Conservation (phyloP, 1,140 invertebrate species). For the Phymorhynchus buccinoides region DNA sequence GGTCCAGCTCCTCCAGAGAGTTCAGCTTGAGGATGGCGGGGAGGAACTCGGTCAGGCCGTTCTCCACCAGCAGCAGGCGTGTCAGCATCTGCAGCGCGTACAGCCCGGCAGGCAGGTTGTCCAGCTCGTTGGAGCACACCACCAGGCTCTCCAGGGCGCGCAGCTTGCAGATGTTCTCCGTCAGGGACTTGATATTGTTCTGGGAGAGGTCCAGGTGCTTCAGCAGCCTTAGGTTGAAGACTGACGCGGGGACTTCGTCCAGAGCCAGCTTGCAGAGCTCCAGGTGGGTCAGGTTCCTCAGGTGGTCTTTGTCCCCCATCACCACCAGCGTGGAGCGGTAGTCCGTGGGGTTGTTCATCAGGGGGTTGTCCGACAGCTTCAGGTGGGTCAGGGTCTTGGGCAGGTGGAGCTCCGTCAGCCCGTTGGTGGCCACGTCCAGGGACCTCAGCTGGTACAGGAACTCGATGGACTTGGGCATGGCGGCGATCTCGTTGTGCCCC, state of each 20-base stretch:
- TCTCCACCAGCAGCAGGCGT: slow-evolving; percentile 57
- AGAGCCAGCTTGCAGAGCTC: slow-evolving; percentile 63
- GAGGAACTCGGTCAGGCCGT: slow-evolving; percentile 56
- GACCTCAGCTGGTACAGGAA: slow-evolving; percentile 61
- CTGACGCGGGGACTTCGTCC: slow-evolving; percentile 65
- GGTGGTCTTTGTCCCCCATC: slow-evolving; percentile 67
- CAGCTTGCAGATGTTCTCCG: slow-evolving; percentile 63
- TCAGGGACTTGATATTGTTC: slow-evolving; percentile 60
- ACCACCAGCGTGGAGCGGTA: slow-evolving; percentile 60
- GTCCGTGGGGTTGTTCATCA: slow-evolving; percentile 61
- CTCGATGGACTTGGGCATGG: slow-evolving; percentile 66
- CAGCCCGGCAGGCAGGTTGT: slow-evolving; percentile 57
- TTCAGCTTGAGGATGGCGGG: slow-evolving; percentile 55
- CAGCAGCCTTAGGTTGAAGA: slow-evolving; percentile 64
- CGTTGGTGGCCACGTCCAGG: slow-evolving; percentile 63
- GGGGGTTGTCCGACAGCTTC: slow-evolving; percentile 66
- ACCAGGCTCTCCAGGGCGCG: slow-evolving; percentile 57
- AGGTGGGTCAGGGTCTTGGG: slow-evolving; percentile 65
- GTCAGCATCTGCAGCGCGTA: slow-evolving; percentile 57
- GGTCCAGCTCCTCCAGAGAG: slow-evolving; percentile 61
- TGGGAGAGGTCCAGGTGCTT: slow-evolving; percentile 64
- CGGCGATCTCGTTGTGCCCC: slow-evolving; percentile 64
- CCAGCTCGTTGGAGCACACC: slow-evolving; percentile 60
- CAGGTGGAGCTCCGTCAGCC: slow-evolving; percentile 63
- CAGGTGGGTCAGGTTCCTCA: slow-evolving; percentile 61